Percentiles rank a stretch among this genome's conserved stretches.
phyloP scores from a whole-genome alignment of 2,888 invertebrate genomes.

The Brenthis ino region DNA sequence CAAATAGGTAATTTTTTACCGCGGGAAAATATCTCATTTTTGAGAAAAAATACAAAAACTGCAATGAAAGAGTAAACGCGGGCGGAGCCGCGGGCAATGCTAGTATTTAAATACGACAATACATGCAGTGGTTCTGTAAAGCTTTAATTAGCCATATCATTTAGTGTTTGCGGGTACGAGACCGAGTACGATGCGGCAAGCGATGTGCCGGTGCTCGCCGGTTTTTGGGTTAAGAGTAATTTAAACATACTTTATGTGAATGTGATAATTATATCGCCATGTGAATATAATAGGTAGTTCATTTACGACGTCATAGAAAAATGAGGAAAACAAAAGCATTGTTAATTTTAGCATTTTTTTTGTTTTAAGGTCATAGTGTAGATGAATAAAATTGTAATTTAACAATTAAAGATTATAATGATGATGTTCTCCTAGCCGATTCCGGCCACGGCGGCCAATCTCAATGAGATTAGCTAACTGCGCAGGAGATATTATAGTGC shows the following conservation, averaged over 20 bases:
- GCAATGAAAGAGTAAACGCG: no score
- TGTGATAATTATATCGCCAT: conserved; percentile 37
- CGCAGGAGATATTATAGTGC: no score
- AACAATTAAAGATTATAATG: background rate
- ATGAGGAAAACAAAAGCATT: conserved; percentile 16
- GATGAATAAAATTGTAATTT: background rate
- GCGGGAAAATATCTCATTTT: no score
- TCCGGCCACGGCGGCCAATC: no score
- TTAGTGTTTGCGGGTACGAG: conserved; percentile 29
- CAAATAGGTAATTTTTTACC: no score
- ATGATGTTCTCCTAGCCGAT: no score
- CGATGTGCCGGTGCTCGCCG: conserved; percentile 26
- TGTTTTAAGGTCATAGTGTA: background rate
- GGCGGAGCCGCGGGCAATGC: no score
- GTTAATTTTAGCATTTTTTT: background rate
- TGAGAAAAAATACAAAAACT: no score
- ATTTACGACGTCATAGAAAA: conserved; percentile 21
- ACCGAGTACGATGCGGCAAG: conserved; percentile 30
- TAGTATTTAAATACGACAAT: background rate
- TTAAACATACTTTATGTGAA: conserved; percentile 35
- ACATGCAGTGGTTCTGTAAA: conserved; percentile 16
- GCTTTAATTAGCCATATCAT: conserved; percentile 32
- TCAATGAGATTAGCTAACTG: no score
- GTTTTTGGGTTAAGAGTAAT: conserved; percentile 39
- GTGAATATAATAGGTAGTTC: conserved; percentile 23